Base-by-base conservation (phyloP, 2,113 vertebrate species). In the Isurus oxyrinchus region DNA sequence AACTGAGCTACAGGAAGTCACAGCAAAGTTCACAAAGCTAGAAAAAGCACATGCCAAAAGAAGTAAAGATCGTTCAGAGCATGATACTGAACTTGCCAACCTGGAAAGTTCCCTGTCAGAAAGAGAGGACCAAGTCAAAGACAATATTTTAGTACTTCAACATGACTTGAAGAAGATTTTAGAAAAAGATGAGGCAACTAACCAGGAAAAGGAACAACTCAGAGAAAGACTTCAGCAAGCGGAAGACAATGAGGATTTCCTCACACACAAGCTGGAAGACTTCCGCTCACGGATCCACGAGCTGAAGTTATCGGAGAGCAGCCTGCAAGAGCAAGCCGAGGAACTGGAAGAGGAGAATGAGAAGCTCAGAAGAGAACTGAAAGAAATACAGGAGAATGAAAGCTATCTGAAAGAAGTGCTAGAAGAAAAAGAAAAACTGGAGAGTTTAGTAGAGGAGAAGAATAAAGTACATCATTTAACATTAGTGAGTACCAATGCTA, bases 251-350 rank as follows among this genome's bases (percentile, higher is more conserved):
- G 97, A 97, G 97, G 96, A 97, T 69, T 97, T 98, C 96, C 97
- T 98, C 63, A 96, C 66, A 84, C 97, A 97, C 96, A 98, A 97
- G 97, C 96, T 98, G 96, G 98, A 98, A 97, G 98, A 98, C 66
- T 97, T 98, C 96, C 97, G 97, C 96, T 97, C 96, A 96, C 96
- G 96, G 91, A 5, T 98, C 40, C 97, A 96, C 0, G 97, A 96
- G 40, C 97, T 98, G 97, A 97, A 97, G 97, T 96, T 98, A 96
- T 98, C 98, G 8, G 97, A 98, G 96, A 97, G 97, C 87, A 97
- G 96, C 10, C 96, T 98, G 94, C 96, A 97, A 96, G 97, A 97
- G 79, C 98, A 97, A 96, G 27, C 98, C 49, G 97, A 98, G 96
- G 97, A 98, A 49, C 97, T 98, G 96, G 97, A 97, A 8, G 94